These are phyloP conservation scores for Camelus dromedarius DNA, from an alignment of 2,113 vertebrate genomes.

Conservation along the genomic window DNA sequence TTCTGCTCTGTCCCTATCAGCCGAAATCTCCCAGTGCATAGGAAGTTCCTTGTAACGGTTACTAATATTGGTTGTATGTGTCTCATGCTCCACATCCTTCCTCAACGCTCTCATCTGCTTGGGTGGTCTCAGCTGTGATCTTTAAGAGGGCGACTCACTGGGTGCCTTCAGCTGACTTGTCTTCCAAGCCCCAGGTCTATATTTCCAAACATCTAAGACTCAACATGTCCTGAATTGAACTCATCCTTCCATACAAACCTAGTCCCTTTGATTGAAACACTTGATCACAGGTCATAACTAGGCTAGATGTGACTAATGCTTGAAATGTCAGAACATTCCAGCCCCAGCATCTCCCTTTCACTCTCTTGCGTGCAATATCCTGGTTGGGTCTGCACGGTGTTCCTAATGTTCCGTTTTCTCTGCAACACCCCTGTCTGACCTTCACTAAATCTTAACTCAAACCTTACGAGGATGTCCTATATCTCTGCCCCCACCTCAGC, in stretches of 20 bases:
- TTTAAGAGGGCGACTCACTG: background rate
- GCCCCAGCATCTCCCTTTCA: background rate
- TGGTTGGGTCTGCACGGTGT: background rate
- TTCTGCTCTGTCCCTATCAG: background rate
- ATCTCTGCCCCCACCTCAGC: background rate
- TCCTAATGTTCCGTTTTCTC: background rate
- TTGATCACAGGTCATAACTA: background rate
- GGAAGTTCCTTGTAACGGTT: background rate
- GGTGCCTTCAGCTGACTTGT: slow-evolving; percentile 22
- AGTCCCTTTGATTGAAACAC: background rate
- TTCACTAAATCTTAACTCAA: slow-evolving; percentile 8
- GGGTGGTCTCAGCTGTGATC: background rate
- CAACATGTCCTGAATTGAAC: background rate
- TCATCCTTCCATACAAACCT: background rate
- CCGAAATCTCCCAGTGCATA: background rate
- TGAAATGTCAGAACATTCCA: background rate
- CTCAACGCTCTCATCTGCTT: background rate
- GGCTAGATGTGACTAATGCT: background rate
- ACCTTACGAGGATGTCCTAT: background rate
- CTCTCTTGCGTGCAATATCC: background rate
- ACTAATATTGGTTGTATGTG: background rate
- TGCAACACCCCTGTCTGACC: background rate
- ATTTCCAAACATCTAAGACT: slow-evolving; percentile 31
- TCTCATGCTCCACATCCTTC: background rate
- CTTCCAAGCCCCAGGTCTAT: slow-evolving; percentile 16